Base-by-base conservation (phyloP, 2,113 vertebrate species). In the Coregonus clupeaformis region DNA sequence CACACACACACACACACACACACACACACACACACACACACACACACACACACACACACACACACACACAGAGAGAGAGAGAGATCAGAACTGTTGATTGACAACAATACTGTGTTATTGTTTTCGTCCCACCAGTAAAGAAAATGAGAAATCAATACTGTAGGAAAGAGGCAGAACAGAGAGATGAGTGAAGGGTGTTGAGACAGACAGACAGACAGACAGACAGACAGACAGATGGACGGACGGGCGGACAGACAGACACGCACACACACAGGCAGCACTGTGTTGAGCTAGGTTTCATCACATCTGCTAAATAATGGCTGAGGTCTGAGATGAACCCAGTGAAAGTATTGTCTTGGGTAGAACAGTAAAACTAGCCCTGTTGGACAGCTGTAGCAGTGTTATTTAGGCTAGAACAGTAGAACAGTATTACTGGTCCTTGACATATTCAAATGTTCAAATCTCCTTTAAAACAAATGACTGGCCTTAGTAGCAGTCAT, bases 401-500 rank as follows among this genome's bases (percentile, higher is more conserved):
- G 29, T 29, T 29, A 2, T 27, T 27, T 27, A 27, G 27, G 27
- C 27, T 27, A 27, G 27, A 27, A 27, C 27, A 27, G 29, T 29
- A 29, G 29, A 29, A 29, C 29, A 29, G 29, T 3, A 29, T 29
- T 29, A 29, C 2, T 29, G 3, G 29, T 29, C 29, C 49, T 49
- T 52, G 14, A 52, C 49, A 52, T 16, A 52, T 11, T 42, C 1
- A 42, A 42, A 42, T 42, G 7, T 42, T 42, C 36, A 42, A 42
- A 42, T 42, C 16, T 4, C 60, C 60, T 63, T 63, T 1, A 30
- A 4, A 67, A 30, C 30, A 67, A 32, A 14, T 20, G 18, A 3
- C 60, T 16, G 59, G 63, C 60, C 25, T 65, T 64, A 64, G 27
- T 27, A 73, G 71, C 60, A 59, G 63, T 65, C 36, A 63, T 73